Evolutionary conservation across 1,140 invertebrate species (phyloP), one percentile per base, ranked within the genome.

Genomic region (Hycleus phaleratus): DNA sequence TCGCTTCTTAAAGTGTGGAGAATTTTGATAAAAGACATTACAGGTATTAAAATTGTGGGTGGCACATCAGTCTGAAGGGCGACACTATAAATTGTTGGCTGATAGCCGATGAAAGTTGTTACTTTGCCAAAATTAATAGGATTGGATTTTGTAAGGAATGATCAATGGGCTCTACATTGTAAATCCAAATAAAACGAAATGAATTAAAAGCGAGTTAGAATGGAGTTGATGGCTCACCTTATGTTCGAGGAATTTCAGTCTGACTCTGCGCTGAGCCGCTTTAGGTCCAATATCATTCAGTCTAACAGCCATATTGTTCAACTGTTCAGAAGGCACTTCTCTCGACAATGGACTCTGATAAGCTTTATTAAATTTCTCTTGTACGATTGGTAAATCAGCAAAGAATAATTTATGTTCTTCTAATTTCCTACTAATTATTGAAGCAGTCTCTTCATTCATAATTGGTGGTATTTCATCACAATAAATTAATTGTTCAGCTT

Each of bases 321-420:
- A 69, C 71, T 95, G 91, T 68, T 90, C 85, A 7, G 80, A 75
- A 1, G 86, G 84, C 40, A 95, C 78, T 72, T 84, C 78, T 46
- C 77, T 73, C 3, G 82, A 82, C 47, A 83, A 70, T 0, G 82
- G 76, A 18, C 81, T 83, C 46, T 76, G 75, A 65, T 82, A 81
- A 3, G 81, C 84, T 56, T 81, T 76, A 53, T 86, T 79, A 69
- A 96, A 95, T 72, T 87, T 84, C 51, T 87, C 81, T 58, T 86
- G 75, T 47, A 93, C 82, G 9, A 80, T 77, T 2, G 90, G 87
- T 46, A 93, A 74, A 65, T 93, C 85, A 58, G 85, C 82, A 73
- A 97, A 97, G 75, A 95, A 95, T 43, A 81, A 79, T 70, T 87
- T 94, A 68, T 96, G 93, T 67, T 94, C 89, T 72, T 93, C 89